Evolutionary conservation across 2,113 vertebrate genomes (phyloP).

Genomic region (Toxostoma redivivum): DNA sequence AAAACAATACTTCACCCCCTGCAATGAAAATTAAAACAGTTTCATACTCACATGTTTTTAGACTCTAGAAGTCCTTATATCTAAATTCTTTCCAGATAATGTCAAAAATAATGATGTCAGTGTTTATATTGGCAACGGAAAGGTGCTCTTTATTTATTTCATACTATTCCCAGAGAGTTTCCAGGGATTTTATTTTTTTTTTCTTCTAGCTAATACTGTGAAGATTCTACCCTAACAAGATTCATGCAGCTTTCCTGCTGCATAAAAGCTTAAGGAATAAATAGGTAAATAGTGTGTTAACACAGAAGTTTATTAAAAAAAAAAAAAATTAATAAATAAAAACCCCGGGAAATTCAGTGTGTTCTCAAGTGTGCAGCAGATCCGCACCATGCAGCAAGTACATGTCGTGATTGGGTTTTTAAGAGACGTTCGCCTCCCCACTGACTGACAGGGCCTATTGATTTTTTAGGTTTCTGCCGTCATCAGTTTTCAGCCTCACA

Average conservation of each 20-base stretch:
- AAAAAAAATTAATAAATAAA: neutral
- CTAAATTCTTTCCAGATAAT: conserved; percentile 83
- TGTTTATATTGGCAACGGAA: conserved; percentile 76
- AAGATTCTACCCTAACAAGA: neutral
- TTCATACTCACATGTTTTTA: conserved; percentile 68
- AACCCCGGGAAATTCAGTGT: conserved; percentile 63
- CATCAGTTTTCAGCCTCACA: conserved; percentile 87
- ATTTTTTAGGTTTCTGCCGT: conserved; percentile 86
- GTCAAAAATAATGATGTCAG: conserved; percentile 76
- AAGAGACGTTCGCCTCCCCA: conserved; percentile 78
- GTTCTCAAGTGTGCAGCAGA: conserved; percentile 79
- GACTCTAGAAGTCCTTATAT: conserved; percentile 70
- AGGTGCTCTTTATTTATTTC: conserved; percentile 77
- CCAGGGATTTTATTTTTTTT: conserved; percentile 60
- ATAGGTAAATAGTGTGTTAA: conserved; percentile 5
- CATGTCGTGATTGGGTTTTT: conserved; percentile 87
- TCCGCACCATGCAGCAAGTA: conserved; percentile 71
- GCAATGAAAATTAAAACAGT: conserved; percentile 56
- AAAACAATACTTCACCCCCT: conserved; percentile 59
- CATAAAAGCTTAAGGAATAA: conserved; percentile 22
- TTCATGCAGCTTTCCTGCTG: neutral
- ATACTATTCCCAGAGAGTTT: conserved; percentile 73
- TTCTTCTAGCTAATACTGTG: conserved; percentile 19
- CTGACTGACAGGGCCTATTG: conserved; percentile 88
- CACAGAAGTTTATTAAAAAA: neutral